These are phyloP conservation scores for Notiomystis cincta DNA, from an alignment of 2,113 vertebrate genomes.

Conservation along the genomic window DNA sequence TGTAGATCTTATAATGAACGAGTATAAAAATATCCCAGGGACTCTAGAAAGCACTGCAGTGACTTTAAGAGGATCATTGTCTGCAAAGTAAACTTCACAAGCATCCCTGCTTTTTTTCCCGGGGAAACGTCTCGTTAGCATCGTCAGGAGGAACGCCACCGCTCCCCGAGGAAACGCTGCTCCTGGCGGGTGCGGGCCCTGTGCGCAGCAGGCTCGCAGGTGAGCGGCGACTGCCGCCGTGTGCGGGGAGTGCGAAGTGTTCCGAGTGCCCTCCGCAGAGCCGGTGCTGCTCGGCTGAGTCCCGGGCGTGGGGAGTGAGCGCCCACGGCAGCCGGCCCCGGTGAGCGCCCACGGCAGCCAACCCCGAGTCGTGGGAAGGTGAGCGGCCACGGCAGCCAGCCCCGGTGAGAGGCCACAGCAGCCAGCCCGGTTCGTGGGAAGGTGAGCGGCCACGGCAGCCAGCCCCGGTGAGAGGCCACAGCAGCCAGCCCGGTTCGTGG, in stretches of 20 bases:
- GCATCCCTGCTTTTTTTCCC: background rate
- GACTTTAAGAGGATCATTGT: background rate
- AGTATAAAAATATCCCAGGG: background rate
- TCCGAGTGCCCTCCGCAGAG: background rate
- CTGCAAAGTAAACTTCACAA: background rate
- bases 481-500: background rate
- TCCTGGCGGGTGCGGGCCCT: accelerated
- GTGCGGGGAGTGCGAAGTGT: accelerated
- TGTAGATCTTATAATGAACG: background rate
- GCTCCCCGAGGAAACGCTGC: background rate
- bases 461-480: background rate
- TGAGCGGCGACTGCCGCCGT: background rate
- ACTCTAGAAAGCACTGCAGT: background rate
- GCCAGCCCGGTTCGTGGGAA: background rate
- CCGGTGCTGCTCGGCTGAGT: background rate
- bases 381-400: background rate
- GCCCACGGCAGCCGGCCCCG: background rate
- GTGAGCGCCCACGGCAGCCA: background rate
- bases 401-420: background rate
- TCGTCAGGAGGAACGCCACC: accelerated
- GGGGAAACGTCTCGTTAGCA: background rate
- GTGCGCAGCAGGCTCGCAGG: background rate
- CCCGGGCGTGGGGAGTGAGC: background rate
- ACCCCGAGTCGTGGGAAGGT: background rate
- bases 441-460: background rate